Base-by-base conservation (phyloP, 1,140 invertebrate genomes). In the Heliconius eleuchia region DNA sequence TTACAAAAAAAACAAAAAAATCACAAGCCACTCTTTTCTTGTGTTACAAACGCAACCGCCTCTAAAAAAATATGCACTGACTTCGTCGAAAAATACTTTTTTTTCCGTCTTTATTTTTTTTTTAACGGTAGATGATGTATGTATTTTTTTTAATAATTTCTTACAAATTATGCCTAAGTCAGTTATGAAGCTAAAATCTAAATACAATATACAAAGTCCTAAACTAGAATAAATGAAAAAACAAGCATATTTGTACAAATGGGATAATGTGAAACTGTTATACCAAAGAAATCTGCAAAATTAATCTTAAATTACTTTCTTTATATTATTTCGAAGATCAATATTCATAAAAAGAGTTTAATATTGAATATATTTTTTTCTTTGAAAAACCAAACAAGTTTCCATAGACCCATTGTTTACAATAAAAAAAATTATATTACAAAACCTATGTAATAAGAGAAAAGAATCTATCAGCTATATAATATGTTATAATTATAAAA, bases 1-100 rank as follows among this genome's bases (percentile, higher is more conserved):
- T 87, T 84, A 86, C 85, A 83, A 86, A 73, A 85, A 88, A 90
- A 88, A 83, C 87, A 85, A 83, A 81, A 76, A 82, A 13, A 80
- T 81, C 91, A 92, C 91, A 90, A 92, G 91, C 73, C 75, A 78
- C 71, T 92, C 86, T 92, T 92, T 92, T 92, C 91, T 91, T 90
- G 91, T 88, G 89, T 91, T 92, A 91, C 91, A 91, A 89, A 73
- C 80, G 84, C 86, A 87, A 88, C 89, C 88, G 89, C 90, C 89
- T 77, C 86, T 83, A 84, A 87, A 87, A 88, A 87, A 86, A 88
- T 86, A 88, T 86, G 89, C 85, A 90, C 91, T 89, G 89, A 90
- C 88, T 85, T 88, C 81, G 82, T 82, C 82, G 85, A 90, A 92
- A 91, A 87, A 90, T 89, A 89, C 83, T 88, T 86, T 90, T 89